Percentiles rank a stretch among this genome's conserved stretches.
Conservation (phyloP, 1,140 invertebrate species). For the Pollicipes pollicipes region DNA sequence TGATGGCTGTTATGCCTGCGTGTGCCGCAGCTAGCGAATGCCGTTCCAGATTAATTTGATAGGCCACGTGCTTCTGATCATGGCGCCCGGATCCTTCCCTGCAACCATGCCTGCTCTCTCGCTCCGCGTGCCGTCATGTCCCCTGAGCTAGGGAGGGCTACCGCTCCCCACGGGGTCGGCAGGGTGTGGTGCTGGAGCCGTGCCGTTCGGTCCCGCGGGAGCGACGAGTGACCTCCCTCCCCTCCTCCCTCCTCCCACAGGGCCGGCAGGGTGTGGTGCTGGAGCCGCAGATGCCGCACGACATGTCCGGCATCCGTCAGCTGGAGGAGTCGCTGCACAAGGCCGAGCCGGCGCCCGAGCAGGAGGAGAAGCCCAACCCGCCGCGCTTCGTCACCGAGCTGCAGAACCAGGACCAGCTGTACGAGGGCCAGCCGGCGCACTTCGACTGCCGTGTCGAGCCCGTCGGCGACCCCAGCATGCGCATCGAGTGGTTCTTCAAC, state of each 20-base stretch:
- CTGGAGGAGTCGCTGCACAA: slow-evolving; percentile 76
- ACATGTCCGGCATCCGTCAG: slow-evolving; percentile 67
- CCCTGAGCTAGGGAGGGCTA: too few relatives aligned
- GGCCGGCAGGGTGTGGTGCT: slow-evolving; percentile 62
- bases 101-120: too few relatives aligned
- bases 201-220: too few relatives aligned
- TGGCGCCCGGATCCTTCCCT: too few relatives aligned
- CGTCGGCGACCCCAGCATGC: slow-evolving; percentile 63
- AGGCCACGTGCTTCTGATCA: too few relatives aligned
- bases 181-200: slow-evolving; percentile 76
- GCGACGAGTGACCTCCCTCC: too few relatives aligned
- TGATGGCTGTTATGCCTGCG: too few relatives aligned
- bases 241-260: background rate
- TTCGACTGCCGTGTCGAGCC: slow-evolving; percentile 83
- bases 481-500: slow-evolving; percentile 87
- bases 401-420: slow-evolving; percentile 24
- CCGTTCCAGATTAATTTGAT: too few relatives aligned
- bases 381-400: slow-evolving; percentile 69
- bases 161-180: slow-evolving; percentile 27
- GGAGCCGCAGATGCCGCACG: slow-evolving; percentile 73
- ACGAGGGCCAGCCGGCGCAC: slow-evolving; percentile 71
- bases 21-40: too few relatives aligned
- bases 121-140: too few relatives aligned
- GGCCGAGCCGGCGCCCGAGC: slow-evolving; percentile 51
- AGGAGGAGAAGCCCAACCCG: slow-evolving; percentile 69